Evolutionary conservation across 2,797 vertebrate genomes (phyloP).

Genomic region (Crocodylus rhombifer): DNA sequence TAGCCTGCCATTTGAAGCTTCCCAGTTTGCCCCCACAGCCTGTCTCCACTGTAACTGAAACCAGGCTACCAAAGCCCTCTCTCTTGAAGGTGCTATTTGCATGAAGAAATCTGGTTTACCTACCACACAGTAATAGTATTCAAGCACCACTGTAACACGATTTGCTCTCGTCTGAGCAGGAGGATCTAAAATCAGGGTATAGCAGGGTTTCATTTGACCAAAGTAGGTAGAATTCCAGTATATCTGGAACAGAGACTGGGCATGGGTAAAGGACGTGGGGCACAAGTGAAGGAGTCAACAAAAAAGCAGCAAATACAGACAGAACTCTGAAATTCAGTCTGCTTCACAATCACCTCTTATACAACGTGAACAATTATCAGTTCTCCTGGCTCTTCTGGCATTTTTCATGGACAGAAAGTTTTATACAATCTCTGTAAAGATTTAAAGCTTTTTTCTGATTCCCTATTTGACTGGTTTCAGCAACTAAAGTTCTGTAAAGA

Average conservation of each 20-base stretch:
- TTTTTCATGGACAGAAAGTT: constrained; percentile 33
- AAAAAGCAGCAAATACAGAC: neutral
- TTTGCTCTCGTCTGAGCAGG: neutral
- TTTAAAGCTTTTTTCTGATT: constrained; percentile 21
- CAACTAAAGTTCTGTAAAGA: constrained; percentile 39
- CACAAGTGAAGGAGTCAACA: neutral
- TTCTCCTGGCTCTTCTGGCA: neutral
- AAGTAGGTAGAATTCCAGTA: neutral
- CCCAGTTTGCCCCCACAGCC: neutral
- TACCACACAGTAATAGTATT: neutral
- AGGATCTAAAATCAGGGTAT: neutral
- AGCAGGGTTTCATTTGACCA: neutral
- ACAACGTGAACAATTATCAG: neutral
- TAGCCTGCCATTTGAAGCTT: constrained; percentile 10
- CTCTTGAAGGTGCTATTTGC: neutral
- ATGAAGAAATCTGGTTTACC: neutral
- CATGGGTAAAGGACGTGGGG: neutral
- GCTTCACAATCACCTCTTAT: neutral
- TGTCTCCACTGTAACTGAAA: neutral
- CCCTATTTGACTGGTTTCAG: constrained; percentile 32
- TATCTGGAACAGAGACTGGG: neutral
- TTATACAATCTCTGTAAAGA: constrained; percentile 34
- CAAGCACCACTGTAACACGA: neutral
- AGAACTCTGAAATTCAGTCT: neutral
- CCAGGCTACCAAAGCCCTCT: neutral